Evolutionary conservation across 1,140 invertebrate genomes (phyloP).

Genomic region (Heliconius himera): DNA sequence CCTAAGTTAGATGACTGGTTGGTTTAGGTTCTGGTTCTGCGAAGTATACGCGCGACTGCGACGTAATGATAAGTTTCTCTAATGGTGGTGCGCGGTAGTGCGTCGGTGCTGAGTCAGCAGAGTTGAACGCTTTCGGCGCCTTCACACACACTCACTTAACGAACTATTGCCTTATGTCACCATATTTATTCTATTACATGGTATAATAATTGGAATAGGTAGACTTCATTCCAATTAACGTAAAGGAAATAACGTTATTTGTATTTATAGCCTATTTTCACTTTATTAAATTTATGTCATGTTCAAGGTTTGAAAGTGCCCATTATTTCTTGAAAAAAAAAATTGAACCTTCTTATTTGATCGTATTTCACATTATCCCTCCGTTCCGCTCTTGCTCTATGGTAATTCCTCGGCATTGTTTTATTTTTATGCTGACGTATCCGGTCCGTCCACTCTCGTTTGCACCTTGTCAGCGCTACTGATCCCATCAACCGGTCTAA

Average conservation of each 20-base stretch:
- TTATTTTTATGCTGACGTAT: conserved; percentile 71
- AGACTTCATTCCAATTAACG: not conserved
- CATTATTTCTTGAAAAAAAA: conserved; percentile 13
- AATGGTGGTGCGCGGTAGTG: conserved; percentile 62
- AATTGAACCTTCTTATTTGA: conserved; percentile 40
- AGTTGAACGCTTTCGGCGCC: conserved; percentile 69
- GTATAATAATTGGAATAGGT: not conserved
- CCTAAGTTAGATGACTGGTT: conserved; percentile 59
- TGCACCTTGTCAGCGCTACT: conserved; percentile 78
- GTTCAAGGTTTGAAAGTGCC: not conserved
- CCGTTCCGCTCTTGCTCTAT: conserved; percentile 75
- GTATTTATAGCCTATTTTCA: not conserved
- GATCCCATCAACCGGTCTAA: conserved; percentile 74
- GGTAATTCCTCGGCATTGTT: conserved; percentile 77
- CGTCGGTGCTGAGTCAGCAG: conserved; percentile 71
- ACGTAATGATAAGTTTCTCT: conserved; percentile 68
- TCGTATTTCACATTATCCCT: conserved; percentile 72
- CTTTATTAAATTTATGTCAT: conserved; percentile 2
- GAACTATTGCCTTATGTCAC: conserved; percentile 23
- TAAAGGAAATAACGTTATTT: not conserved
- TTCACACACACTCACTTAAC: conserved; percentile 38
- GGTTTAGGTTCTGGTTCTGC: conserved; percentile 57
- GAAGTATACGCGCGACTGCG: conserved; percentile 58
- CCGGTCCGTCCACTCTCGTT: conserved; percentile 74
- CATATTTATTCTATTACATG: conserved; percentile 13